phyloP scores from a whole-genome alignment of 1,140 invertebrate species.

The Drosophila sproati region DNA sequence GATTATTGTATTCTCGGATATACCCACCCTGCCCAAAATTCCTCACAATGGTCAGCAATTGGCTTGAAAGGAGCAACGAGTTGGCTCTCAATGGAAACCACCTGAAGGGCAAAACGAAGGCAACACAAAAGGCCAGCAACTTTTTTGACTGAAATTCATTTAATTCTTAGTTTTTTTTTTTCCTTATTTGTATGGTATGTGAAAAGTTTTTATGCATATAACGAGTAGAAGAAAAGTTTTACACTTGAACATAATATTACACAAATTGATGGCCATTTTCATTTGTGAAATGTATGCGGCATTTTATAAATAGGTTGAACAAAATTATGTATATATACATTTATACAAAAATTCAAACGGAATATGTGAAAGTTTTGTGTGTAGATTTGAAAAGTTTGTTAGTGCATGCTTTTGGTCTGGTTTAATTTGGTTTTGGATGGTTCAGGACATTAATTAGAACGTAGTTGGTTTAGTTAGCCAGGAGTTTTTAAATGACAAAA shows the following conservation, averaged over 20 bases:
- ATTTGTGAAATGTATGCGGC: constrained; percentile 49
- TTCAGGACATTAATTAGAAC: neutral
- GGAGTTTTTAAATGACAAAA: neutral
- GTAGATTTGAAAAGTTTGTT: constrained; percentile 21
- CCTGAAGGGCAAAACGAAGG: constrained; percentile 33
- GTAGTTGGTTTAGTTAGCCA: neutral
- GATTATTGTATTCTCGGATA: constrained; percentile 63
- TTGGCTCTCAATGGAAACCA: constrained; percentile 31
- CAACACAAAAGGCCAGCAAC: constrained; percentile 30
- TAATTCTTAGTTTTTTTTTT: constrained; percentile 25
- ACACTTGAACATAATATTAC: constrained; percentile 68
- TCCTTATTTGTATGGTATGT: constrained; percentile 31
- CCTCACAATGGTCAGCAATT: constrained; percentile 52
- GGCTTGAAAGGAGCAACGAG: constrained; percentile 37
- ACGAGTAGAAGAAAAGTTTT: constrained; percentile 67
- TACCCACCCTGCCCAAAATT: neutral
- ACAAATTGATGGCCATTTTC: constrained; percentile 72
- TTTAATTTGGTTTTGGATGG: neutral
- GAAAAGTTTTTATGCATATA: constrained; percentile 56
- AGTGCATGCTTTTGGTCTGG: neutral
- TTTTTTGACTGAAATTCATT: constrained; percentile 23
- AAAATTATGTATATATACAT: constrained; percentile 18
- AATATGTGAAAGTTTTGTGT: constrained; percentile 7
- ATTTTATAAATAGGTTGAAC: constrained; percentile 31
- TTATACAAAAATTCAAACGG: constrained; percentile 15